Percentiles rank a stretch among this genome's conserved stretches.
Evolutionary conservation across 2,888 invertebrate species (phyloP).

Genomic region (Callosobruchus maculatus): DNA sequence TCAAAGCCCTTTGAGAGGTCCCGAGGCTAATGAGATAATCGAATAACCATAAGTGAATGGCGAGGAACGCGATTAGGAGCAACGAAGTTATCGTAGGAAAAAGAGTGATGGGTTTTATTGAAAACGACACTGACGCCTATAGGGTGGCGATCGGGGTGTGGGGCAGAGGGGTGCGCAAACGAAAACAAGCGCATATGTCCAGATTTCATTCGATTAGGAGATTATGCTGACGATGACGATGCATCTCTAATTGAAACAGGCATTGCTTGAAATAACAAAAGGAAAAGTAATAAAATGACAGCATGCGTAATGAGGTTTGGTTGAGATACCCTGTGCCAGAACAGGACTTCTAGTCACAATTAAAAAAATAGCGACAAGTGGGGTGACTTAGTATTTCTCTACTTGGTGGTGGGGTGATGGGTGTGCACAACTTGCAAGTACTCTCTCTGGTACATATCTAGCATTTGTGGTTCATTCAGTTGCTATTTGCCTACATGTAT

Average conservation of each 20-base stretch:
- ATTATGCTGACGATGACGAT: not conserved
- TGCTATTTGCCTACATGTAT: too few relatives aligned
- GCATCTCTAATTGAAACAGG: not conserved
- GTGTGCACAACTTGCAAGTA: too few relatives aligned
- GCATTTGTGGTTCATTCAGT: too few relatives aligned
- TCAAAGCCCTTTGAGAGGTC: not conserved
- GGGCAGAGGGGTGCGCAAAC: not conserved
- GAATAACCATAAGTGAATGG: conserved; percentile 12
- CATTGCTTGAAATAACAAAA: not conserved
- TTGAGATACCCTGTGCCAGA: too few relatives aligned
- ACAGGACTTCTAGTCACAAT: too few relatives aligned
- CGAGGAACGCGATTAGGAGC: conserved; percentile 11
- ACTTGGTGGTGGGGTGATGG: too few relatives aligned
- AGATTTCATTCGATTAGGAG: not conserved
- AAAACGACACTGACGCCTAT: conserved; percentile 6
- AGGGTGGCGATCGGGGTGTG: not conserved
- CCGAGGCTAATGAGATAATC: conserved; percentile 7
- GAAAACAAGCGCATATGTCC: not conserved
- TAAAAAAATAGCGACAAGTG: too few relatives aligned
- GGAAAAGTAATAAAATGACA: not conserved
- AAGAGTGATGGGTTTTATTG: conserved; percentile 5
- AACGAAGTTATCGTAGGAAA: conserved; percentile 5
- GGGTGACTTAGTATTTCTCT: too few relatives aligned
- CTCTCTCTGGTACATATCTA: too few relatives aligned
- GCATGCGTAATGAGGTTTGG: too few relatives aligned